These are phyloP conservation scores for Psammodynastes pulverulentus DNA, from an alignment of 2,113 vertebrate genomes.

Conservation along the genomic window DNA sequence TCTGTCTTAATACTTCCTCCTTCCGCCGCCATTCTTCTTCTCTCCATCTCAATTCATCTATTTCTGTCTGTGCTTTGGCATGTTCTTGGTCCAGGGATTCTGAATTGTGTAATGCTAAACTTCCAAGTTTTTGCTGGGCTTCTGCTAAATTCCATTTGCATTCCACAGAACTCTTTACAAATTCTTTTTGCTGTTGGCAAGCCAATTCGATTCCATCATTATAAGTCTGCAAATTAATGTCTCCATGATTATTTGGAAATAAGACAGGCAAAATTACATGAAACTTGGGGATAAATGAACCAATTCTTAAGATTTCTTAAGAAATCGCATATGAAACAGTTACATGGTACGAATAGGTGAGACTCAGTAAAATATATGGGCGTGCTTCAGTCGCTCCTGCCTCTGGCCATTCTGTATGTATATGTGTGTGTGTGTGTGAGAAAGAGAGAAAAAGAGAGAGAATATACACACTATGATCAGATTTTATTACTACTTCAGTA, in stretches of 20 bases:
- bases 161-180: slow-evolving; percentile 86
- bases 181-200: slow-evolving; percentile 86
- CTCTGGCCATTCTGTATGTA: background rate
- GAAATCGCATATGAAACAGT: background rate
- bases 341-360: background rate
- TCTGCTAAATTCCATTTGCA: slow-evolving; percentile 93
- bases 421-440: background rate
- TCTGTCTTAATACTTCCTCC: slow-evolving; percentile 83
- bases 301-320: background rate
- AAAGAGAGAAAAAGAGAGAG: background rate
- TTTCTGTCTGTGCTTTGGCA: slow-evolving; percentile 79
- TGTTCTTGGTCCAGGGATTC: slow-evolving; percentile 90
- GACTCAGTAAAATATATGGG: background rate
- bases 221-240: slow-evolving; percentile 62
- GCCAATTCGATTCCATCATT: slow-evolving; percentile 80
- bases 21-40: slow-evolving; percentile 95
- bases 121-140: slow-evolving; percentile 91
- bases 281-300: background rate
- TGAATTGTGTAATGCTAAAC: slow-evolving; percentile 87
- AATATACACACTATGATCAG: background rate
- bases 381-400: background rate
- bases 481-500: background rate
- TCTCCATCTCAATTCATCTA: slow-evolving; percentile 79
- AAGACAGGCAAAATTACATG: background rate
- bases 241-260: slow-evolving; percentile 26